Evolutionary conservation across 2,797 vertebrate genomes (phyloP).

Genomic region (Odontamblyopus rebecca): DNA sequence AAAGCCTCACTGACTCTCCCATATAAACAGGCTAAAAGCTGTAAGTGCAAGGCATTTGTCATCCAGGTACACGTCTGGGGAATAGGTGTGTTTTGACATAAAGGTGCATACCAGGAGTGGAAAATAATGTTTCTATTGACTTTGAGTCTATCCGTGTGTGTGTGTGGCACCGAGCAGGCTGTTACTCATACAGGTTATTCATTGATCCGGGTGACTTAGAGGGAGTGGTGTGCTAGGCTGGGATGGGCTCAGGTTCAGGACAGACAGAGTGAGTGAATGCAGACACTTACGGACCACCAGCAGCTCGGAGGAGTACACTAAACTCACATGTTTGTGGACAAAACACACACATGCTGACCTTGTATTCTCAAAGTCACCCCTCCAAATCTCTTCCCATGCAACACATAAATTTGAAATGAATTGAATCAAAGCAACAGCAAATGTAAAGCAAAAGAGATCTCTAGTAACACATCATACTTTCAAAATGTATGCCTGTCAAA

Average conservation of each 20-base stretch:
- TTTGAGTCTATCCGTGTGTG: slow-evolving; percentile 35
- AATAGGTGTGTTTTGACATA: slow-evolving; percentile 42
- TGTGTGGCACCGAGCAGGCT: slow-evolving; percentile 30
- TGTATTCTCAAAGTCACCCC: slow-evolving; percentile 35
- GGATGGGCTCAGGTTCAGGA: slow-evolving; percentile 54
- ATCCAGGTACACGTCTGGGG: slow-evolving; percentile 42
- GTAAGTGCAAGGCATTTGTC: slow-evolving; percentile 41
- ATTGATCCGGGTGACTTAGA: slow-evolving; percentile 63
- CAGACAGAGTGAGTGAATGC: slow-evolving; percentile 45
- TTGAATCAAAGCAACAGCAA: not conserved
- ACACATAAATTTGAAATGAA: not conserved
- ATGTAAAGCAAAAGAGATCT: not conserved
- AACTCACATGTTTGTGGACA: slow-evolving; percentile 26
- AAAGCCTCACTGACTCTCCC: slow-evolving; percentile 47
- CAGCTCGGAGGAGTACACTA: slow-evolving; percentile 1
- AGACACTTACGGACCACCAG: slow-evolving; percentile 28
- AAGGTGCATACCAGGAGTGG: slow-evolving; percentile 60
- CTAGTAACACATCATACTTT: not conserved
- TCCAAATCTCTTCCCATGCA: slow-evolving; percentile 33
- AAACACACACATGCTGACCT: slow-evolving; percentile 39
- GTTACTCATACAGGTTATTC: slow-evolving; percentile 68
- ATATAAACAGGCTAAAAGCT: slow-evolving; percentile 61
- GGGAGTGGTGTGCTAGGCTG: slow-evolving; percentile 67
- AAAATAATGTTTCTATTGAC: slow-evolving; percentile 47
- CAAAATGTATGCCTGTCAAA: not conserved